A percentile compares a stretch with the other conserved stretches of the same genome.
Evolutionary conservation across 2,113 vertebrate genomes (phyloP).

Genomic region (Leptocoma aspasia): DNA sequence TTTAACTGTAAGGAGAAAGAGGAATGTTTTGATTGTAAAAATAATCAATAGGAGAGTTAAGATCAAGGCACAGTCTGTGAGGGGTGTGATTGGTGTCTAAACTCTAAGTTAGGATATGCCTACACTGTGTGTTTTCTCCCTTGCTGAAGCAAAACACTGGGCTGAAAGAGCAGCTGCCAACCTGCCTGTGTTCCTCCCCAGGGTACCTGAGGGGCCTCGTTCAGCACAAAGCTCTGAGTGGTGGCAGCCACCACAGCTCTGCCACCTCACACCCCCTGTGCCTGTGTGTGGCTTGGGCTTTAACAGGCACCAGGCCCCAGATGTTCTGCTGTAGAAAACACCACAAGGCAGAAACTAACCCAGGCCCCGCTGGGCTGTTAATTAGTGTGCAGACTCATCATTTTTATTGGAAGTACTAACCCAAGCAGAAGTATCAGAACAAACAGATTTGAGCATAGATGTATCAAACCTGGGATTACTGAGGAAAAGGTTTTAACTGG

Average conservation of each 20-base stretch:
- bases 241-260: background rate
- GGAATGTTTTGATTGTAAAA: background rate
- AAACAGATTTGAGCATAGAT: background rate
- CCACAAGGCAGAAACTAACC: background rate
- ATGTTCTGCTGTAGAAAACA: background rate
- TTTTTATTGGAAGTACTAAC: background rate
- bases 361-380: background rate
- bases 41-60: background rate
- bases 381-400: background rate
- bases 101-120: background rate
- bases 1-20: background rate
- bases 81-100: background rate
- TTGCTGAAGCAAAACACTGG: background rate
- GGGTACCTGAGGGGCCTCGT: background rate
- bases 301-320: background rate
- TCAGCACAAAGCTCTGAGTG: background rate
- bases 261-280: background rate
- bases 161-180: background rate
- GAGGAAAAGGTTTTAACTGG: background rate
- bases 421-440: background rate
- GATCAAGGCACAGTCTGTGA: background rate
- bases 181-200: background rate
- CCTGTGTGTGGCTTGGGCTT: accelerated
- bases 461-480: background rate
- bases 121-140: accelerated